These are phyloP conservation scores for Rhinolophus sinicus DNA, from an alignment of 2,113 vertebrate genomes.

Conservation along the genomic window DNA sequence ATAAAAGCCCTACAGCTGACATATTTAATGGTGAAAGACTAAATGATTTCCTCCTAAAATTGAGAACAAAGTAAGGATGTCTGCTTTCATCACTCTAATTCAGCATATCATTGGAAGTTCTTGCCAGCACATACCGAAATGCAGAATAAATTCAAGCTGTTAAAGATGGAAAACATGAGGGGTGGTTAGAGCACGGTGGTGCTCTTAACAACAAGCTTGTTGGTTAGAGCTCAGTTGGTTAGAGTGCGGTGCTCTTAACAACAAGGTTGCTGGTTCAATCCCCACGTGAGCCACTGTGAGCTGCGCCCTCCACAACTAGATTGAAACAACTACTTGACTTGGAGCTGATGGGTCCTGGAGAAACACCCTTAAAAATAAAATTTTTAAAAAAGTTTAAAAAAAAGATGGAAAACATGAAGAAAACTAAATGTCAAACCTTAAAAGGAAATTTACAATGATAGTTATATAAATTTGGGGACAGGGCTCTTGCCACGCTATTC, in stretches of 20 bases:
- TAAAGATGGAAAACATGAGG: not conserved
- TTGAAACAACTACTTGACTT: too few relatives aligned
- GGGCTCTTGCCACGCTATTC: not conserved
- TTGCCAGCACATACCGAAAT: not conserved
- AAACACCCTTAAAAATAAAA: too few relatives aligned
- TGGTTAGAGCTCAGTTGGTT: too few relatives aligned
- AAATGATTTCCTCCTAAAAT: not conserved
- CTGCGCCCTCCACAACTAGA: too few relatives aligned
- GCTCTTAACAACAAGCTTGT: too few relatives aligned
- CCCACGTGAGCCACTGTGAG: too few relatives aligned
- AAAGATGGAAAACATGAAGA: not conserved
- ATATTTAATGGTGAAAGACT: not conserved
- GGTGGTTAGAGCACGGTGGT: too few relatives aligned
- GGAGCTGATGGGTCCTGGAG: too few relatives aligned
- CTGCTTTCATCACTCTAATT: not conserved
- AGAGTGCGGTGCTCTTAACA: too few relatives aligned
- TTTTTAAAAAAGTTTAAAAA: too few relatives aligned
- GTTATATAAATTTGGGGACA: not conserved
- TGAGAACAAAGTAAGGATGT: not conserved
- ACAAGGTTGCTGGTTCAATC: too few relatives aligned
- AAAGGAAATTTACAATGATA: not conserved
- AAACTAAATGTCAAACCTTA: not conserved
- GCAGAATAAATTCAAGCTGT: not conserved
- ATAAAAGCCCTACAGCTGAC: not conserved
- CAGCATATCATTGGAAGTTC: not conserved